Evolutionary conservation across 2,888 invertebrate genomes (phyloP).

Genomic region (Bellardia pandia): DNA sequence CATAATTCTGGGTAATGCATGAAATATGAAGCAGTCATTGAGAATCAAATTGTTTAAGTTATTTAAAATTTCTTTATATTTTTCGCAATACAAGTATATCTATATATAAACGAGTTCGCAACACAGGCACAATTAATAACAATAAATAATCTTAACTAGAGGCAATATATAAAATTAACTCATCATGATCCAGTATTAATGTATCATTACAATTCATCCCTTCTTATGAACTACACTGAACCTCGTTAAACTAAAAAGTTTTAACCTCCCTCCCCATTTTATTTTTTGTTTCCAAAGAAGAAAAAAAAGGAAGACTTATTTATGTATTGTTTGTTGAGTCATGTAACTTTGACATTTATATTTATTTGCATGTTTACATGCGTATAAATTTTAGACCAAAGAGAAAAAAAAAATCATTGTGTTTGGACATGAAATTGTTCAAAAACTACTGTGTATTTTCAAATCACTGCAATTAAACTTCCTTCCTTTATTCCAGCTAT

Average conservation of each 20-base stretch:
- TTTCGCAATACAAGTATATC: too few species aligned
- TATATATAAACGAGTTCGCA: too few species aligned
- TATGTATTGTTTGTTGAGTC: constrained; percentile 23
- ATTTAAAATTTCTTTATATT: too few species aligned
- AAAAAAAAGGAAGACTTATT: not conserved
- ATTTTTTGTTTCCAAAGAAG: not conserved
- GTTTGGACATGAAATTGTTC: constrained; percentile 23
- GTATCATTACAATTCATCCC: too few species aligned
- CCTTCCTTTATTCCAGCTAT: not conserved
- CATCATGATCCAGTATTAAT: too few species aligned
- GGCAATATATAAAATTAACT: too few species aligned
- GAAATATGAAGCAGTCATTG: too few species aligned
- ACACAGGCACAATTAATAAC: too few species aligned
- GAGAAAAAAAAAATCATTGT: not conserved
- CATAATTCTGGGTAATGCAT: too few species aligned
- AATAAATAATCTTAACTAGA: too few species aligned
- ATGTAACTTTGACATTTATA: constrained; percentile 50
- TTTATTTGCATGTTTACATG: constrained; percentile 53
- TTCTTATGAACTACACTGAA: too few species aligned
- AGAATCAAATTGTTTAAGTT: too few species aligned
- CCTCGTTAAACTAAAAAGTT: not conserved
- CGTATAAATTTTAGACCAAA: constrained; percentile 18
- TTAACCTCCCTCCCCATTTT: not conserved
- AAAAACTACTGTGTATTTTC: not conserved
- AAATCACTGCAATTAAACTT: constrained; percentile 5